A percentile compares a stretch with the other conserved stretches of the same genome.
Evolutionary conservation across 2,113 vertebrate species (phyloP).

Genomic region (Neolamprologus devosi): DNA sequence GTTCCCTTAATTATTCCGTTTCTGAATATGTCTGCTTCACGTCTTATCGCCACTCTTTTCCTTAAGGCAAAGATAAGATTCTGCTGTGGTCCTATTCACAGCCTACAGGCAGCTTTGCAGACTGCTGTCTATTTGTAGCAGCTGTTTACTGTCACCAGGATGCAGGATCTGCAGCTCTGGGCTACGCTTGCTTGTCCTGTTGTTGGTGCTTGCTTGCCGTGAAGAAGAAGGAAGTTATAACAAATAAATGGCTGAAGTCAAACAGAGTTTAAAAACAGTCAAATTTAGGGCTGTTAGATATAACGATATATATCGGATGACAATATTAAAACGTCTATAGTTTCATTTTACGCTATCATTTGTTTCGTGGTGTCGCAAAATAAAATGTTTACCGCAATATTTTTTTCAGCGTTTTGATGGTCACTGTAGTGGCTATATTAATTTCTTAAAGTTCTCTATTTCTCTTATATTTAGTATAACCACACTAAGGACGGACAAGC

Average conservation of each 20-base stretch:
- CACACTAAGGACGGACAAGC: accelerated
- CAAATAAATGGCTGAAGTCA: background rate
- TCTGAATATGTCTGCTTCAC: background rate
- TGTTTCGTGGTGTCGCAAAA: background rate
- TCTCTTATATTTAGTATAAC: accelerated
- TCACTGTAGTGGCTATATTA: background rate
- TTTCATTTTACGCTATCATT: accelerated
- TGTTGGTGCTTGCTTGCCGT: background rate
- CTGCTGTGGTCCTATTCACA: background rate
- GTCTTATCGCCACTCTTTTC: background rate
- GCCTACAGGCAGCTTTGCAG: background rate
- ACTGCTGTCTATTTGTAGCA: background rate
- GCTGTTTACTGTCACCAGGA: background rate
- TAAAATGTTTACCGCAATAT: background rate
- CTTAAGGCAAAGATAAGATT: background rate
- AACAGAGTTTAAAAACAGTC: background rate
- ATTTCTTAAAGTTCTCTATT: background rate
- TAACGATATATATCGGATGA: accelerated
- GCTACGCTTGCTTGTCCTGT: background rate
- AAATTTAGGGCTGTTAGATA: background rate
- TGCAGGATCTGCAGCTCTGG: background rate
- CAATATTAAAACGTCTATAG: accelerated
- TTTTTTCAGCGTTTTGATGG: background rate
- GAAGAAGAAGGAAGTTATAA: background rate
- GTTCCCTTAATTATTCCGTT: background rate